These are phyloP conservation scores for Heteromyza rotundicornis DNA, from an alignment of 2,888 invertebrate genomes.

Conservation along the genomic window DNA sequence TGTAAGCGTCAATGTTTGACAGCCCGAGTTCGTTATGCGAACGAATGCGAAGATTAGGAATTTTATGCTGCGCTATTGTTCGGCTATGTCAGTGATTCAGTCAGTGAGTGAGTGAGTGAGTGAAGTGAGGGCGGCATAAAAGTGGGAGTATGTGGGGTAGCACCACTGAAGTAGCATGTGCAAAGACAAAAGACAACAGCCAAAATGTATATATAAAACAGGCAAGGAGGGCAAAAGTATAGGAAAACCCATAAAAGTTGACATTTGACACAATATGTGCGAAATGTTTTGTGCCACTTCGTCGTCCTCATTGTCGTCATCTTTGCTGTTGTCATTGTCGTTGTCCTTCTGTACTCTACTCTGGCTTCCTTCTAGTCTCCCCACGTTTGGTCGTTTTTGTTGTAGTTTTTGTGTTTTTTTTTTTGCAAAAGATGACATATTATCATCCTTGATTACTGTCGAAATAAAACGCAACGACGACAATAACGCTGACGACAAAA, in stretches of 20 bases:
- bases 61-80: too few relatives aligned
- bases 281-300: neutral
- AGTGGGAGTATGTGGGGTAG: too few relatives aligned
- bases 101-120: neutral
- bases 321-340: neutral
- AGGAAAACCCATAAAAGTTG: neutral
- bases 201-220: neutral
- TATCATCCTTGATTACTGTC: constrained; percentile 49
- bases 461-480: neutral
- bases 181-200: neutral
- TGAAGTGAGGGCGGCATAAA: neutral
- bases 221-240: constrained; percentile 2
- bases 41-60: neutral
- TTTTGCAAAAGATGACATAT: constrained; percentile 39
- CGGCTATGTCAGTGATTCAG: too few relatives aligned
- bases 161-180: too few relatives aligned
- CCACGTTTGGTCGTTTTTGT: too few relatives aligned
- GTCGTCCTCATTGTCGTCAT: neutral
- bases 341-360: neutral
- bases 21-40: neutral
- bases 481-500: neutral
- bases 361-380: too few relatives aligned
- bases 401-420: too few relatives aligned
- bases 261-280: constrained; percentile 4
- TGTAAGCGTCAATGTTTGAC: neutral